Conservation (phyloP, 2,113 vertebrate species). For the Cephalophus harveyi region DNA sequence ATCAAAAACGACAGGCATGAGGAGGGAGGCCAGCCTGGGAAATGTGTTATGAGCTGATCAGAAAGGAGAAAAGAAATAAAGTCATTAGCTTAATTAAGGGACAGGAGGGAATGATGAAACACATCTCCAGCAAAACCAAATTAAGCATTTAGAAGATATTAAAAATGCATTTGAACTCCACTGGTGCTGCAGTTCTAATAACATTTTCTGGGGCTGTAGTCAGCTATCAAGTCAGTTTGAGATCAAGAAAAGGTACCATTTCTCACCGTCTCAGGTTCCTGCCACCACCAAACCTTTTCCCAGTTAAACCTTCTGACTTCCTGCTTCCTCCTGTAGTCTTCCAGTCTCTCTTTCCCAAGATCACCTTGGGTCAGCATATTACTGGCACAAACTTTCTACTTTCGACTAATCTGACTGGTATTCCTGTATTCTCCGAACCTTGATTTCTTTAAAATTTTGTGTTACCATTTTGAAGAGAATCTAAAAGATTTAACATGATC, state of each 20-base stretch:
- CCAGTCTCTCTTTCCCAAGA: neutral
- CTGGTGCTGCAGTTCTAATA: slow-evolving; percentile 54
- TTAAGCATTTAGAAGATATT: slow-evolving; percentile 75
- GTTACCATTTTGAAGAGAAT: neutral
- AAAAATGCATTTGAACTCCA: slow-evolving; percentile 72
- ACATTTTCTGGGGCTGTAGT: slow-evolving; percentile 33
- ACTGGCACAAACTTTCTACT: neutral
- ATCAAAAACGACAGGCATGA: slow-evolving; percentile 46
- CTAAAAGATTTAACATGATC: neutral
- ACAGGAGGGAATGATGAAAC: slow-evolving; percentile 68
- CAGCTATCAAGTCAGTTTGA: neutral
- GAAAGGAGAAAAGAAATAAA: slow-evolving; percentile 71
- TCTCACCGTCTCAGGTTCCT: neutral
- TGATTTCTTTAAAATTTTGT: neutral
- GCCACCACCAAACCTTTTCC: neutral
- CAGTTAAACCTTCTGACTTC: neutral
- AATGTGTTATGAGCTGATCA: slow-evolving; percentile 63
- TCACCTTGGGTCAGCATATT: neutral
- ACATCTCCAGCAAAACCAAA: slow-evolving; percentile 68
- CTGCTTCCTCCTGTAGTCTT: neutral
- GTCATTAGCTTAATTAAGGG: slow-evolving; percentile 73
- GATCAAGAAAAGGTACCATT: neutral
- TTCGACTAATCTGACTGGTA: neutral
- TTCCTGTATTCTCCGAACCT: neutral
- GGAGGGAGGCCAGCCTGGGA: slow-evolving; percentile 43